Percentiles rank a stretch among this genome's conserved stretches.
phyloP scores from a whole-genome alignment of 2,797 vertebrate genomes.

The Eidolon dupreanum region DNA sequence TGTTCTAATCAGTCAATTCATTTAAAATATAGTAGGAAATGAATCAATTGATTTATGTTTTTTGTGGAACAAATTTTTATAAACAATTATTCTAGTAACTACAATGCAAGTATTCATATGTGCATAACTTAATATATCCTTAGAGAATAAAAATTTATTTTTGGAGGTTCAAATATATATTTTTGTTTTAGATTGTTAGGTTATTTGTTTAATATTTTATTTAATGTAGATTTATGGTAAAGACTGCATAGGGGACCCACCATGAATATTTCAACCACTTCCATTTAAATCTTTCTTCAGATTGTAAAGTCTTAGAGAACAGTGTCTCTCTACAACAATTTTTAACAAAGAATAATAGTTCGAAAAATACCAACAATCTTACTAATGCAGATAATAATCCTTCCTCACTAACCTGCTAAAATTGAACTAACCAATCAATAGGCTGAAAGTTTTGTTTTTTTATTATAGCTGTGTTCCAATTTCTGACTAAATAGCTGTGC shows the following conservation, averaged over 20 bases:
- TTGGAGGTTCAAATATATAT: not conserved
- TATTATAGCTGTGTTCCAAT: not conserved
- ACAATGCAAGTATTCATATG: not conserved
- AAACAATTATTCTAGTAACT: not conserved
- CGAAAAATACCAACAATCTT: not conserved
- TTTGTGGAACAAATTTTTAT: not conserved
- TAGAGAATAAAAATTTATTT: not conserved
- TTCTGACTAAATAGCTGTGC: not conserved
- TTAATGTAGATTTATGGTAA: not conserved
- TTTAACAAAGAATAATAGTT: not conserved
- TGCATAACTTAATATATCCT: not conserved
- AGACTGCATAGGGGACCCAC: not conserved
- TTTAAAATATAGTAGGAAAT: not conserved
- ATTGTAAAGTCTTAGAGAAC: not conserved
- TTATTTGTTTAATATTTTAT: not conserved
- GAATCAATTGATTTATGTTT: not conserved
- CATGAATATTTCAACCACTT: not conserved
- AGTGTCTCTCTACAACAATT: not conserved
- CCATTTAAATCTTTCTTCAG: not conserved
- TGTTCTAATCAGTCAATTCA: not conserved
- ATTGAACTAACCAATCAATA: not conserved
- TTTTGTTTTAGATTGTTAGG: not conserved
- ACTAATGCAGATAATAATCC: not conserved
- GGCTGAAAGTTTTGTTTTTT: not conserved
- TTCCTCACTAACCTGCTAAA: not conserved